Evolutionary conservation across 2,113 vertebrate genomes (phyloP), one percentile per base, ranked within the genome.

Genomic region (Cavia aperea): DNA sequence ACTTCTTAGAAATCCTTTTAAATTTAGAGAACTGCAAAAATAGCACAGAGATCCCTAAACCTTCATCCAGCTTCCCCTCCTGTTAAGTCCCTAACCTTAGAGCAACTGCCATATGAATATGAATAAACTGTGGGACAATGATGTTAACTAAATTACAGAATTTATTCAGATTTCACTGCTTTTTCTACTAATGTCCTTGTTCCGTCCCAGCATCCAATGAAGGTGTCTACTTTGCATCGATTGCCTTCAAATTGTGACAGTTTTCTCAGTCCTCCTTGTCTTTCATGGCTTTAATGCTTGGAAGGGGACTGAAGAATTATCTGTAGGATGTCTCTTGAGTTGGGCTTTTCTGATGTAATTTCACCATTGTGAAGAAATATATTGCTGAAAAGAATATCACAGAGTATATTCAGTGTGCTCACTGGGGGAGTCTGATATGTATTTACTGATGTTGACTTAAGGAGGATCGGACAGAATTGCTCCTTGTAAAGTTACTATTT

Each of bases 1-100:
- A 46, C 77, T 78, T 89, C 65, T 24, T 31, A 58, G 78, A 90
- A 33, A 62, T 39, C 18, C 51, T 90, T 65, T 91, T 79, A 56
- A 85, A 92, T 43, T 86, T 93, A 60, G n/a, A 81, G 46, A 82
- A 23, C 16, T 88, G 21, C 11, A 65, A 86, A 86, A 84, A 87
- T 4, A 79, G n/a, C 2, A 11, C 2, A 62, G 21, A 65, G 58
- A 68, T 24, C 43, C 51, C 12, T n/a, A 24, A 19, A 33, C 29
- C 36, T n/a, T 62, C 5, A 19, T 24, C 12, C 49, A 36, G 46
- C 77, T 63, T 66, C 51, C 26, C 43, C 43, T 62, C 56, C 15
- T 0, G 1, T 29, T 46, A 29, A 49, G 72, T 49, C 33, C 39
- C 36, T 16, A 51, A 75, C n/a, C 33, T 33, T 1, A 58, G 39